Percentiles rank a stretch among this genome's conserved stretches.
Evolutionary conservation across 2,888 invertebrate species (phyloP).

Genomic region (Xestoiulus laeticollis): DNA sequence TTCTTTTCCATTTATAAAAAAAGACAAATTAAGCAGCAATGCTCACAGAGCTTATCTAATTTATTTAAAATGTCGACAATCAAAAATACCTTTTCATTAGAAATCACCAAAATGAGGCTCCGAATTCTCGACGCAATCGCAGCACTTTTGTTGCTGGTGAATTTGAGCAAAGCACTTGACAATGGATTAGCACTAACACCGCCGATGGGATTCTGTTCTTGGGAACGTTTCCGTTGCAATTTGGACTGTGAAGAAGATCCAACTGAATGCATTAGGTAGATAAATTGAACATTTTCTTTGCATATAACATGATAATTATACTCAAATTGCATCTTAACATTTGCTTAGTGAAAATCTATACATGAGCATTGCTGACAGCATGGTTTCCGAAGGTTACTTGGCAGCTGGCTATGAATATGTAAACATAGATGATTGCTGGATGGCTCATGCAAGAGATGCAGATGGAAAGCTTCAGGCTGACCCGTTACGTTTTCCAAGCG

Average conservation of each 20-base stretch:
- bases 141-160: background rate
- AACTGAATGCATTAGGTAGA: conserved; percentile 87
- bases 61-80: too few species aligned
- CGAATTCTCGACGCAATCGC: background rate
- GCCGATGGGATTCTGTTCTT: conserved; percentile 85
- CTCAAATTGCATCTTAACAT: background rate
- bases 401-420: conserved; percentile 66
- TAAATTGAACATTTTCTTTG: conserved; percentile 42
- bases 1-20: too few species aligned
- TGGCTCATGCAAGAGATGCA: conserved; percentile 61
- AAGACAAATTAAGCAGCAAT: too few species aligned
- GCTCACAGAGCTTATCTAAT: too few species aligned
- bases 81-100: background rate
- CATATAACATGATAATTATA: background rate
- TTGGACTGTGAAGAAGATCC: conserved; percentile 89
- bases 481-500: conserved; percentile 65
- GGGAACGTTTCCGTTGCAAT: conserved; percentile 87
- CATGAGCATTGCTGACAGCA: conserved; percentile 63
- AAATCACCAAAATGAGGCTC: background rate
- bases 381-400: conserved; percentile 63
- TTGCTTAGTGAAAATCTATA: conserved; percentile 64
- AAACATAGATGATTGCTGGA: conserved; percentile 66
- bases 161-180: conserved; percentile 70
- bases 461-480: conserved; percentile 64
- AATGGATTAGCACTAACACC: conserved; percentile 85